phyloP scores from a whole-genome alignment of 1,140 invertebrate genomes.

The Ostrea edulis region DNA sequence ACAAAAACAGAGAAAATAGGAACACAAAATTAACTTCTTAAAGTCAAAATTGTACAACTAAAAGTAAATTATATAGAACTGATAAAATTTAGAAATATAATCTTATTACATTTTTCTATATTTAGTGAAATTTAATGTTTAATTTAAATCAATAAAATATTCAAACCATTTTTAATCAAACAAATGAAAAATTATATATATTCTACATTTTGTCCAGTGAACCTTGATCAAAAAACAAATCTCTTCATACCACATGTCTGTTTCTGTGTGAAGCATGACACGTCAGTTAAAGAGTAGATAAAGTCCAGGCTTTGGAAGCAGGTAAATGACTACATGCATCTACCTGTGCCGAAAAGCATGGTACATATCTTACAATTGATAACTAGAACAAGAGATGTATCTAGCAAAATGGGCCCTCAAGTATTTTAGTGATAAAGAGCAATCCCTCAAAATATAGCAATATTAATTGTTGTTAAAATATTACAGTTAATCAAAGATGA shows the following conservation, averaged over 20 bases:
- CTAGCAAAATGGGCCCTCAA: too few species aligned
- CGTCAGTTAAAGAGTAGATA: neutral
- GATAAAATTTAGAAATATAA: neutral
- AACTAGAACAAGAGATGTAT: neutral
- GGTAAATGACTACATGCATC: neutral
- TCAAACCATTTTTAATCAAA: neutral
- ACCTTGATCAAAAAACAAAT: slow-evolving; percentile 31
- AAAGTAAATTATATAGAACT: neutral
- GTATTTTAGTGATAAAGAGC: too few species aligned
- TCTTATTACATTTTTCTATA: neutral
- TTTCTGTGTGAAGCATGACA: neutral
- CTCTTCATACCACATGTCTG: neutral
- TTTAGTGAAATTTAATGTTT: neutral
- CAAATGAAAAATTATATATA: neutral
- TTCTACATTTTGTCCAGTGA: too few species aligned
- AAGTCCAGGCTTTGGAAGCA: slow-evolving; percentile 18
- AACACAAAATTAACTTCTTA: neutral
- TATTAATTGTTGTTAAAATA: too few species aligned
- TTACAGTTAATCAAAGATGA: too few species aligned
- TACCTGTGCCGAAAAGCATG: slow-evolving; percentile 16
- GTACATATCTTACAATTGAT: neutral
- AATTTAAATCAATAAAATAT: neutral
- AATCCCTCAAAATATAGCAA: too few species aligned
- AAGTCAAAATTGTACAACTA: neutral
- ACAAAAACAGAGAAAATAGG: neutral